Conservation (phyloP, 2,113 vertebrate species). For the Herpailurus yagouaroundi region DNA sequence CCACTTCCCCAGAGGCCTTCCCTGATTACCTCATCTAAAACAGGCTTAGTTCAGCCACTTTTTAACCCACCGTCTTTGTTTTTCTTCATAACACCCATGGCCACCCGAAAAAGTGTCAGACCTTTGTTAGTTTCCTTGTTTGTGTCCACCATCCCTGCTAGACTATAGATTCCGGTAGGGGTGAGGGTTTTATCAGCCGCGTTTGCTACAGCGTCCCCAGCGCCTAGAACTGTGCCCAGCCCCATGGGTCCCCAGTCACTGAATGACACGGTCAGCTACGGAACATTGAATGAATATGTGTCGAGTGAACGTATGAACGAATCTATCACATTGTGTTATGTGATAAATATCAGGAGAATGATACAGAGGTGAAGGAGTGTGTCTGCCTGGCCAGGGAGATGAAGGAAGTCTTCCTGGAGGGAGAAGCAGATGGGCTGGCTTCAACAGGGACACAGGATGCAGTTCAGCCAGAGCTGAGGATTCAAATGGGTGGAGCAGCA, state of each 20-base stretch:
- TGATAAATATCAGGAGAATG: neutral
- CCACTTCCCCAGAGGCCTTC: neutral
- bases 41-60: neutral
- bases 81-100: neutral
- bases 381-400: neutral
- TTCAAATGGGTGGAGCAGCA: neutral
- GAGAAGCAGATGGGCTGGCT: neutral
- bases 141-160: neutral
- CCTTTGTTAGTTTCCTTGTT: neutral
- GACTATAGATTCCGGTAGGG: neutral
- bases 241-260: rapidly evolving
- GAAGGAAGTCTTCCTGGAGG: neutral
- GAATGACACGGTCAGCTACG: neutral
- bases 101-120: neutral
- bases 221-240: neutral
- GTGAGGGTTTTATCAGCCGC: rapidly evolving
- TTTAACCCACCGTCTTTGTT: neutral
- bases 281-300: neutral
- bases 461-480: neutral
- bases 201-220: neutral
- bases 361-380: neutral
- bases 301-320: neutral
- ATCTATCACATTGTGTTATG: rapidly evolving
- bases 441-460: neutral
- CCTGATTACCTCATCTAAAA: neutral